Base-by-base conservation (phyloP, 2,113 vertebrate genomes). In the Anolis sagrei region DNA sequence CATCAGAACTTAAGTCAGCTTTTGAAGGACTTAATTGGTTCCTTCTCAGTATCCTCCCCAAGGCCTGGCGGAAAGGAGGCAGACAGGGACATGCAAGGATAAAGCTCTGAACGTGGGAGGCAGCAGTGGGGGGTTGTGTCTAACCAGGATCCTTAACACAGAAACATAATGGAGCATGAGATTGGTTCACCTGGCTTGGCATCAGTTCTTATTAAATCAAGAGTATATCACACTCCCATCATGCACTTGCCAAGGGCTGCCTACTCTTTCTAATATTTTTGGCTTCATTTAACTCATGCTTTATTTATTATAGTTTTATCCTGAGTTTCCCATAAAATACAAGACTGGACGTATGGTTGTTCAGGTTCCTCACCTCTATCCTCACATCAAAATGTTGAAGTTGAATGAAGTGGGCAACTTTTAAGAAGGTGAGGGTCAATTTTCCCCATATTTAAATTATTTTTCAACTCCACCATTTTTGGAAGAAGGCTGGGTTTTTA, bases 11-110 rank as follows among this genome's bases (percentile, higher is more conserved):
- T 72, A 89, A 79, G 78, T 88, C 78, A 72, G 87, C 39, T 64
- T 73, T 29, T 48, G 70, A 83, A 88, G 76, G 61, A 84, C 25
- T 49, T 93, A 88, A 94, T 94, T 91, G 93, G 39, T 32, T 89
- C 48, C 84, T 79, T 82, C 88, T 90, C 92, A 85, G 13, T 34
- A 21, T 2, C 32, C 48, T 13, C 51, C 91, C 51, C 0, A 39
- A 13, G 58, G 34, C 25, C 34, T 58, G 64, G 2, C 14, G 13
- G 19, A 27, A 39, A 69, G 25, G 51, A 82, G 34, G 70, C 34
- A 23, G 34, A 73, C 19, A 19, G 34, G 34, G 21, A 44, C 18
- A 73, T 4, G 34, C 34, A 73, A 39, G 18, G 68, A 73, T 19
- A 73, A 73, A 39, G 32, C 70, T 10, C 10, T 32, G 66, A 1